Evolutionary conservation across 2,888 invertebrate species (phyloP), one percentile per base, ranked within the genome.

Genomic region (Phyllotreta striolata): DNA sequence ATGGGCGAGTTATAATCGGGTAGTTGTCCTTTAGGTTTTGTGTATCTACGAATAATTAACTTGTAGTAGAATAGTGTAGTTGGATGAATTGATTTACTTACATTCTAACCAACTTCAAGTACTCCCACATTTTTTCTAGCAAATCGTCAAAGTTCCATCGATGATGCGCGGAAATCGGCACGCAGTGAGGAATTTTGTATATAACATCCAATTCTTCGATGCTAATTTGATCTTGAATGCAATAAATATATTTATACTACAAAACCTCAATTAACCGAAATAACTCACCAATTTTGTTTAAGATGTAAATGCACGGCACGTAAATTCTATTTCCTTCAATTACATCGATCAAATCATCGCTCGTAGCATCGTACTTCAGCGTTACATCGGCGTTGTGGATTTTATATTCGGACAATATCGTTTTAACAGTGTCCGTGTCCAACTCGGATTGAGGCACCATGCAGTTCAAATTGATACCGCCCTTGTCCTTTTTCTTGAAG

Each of bases 101-200:
- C 91, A 99, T 96, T 84, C 99, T 86, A 63, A 96, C 91, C 8
- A 99, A 87, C 78, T 91, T 91, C 63, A 99, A 84, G 79, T 99
- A 99, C 71, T 95, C 93, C 99, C 99, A 99, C 93, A 99, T 97
- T 80, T 95, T 95, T 80, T 98, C 98, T 24, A 96, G 81, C 57
- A 96, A 84, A 81, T 99, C 99, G 79, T 99, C 99, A 80, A 99
- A 99, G 82, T 99, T 99, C 99, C 99, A 99, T 79, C 93, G 93
- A 83, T 99, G 98, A 84, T 99, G 98, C 13, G 99, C 99, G 24
- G 98, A 99, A 73, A 99, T 98, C 0, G 99, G 99, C n/a, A 99
- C 98, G 79, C 97, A 97, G 82, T 99, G 99, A 0, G 99, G 99
- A 76, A 99, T 96, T 85, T 96, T 96, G 84, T 98, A 99, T 76